These are phyloP conservation scores for Ptyas mucosa DNA, from an alignment of 2,113 vertebrate species.

Conservation along the genomic window DNA sequence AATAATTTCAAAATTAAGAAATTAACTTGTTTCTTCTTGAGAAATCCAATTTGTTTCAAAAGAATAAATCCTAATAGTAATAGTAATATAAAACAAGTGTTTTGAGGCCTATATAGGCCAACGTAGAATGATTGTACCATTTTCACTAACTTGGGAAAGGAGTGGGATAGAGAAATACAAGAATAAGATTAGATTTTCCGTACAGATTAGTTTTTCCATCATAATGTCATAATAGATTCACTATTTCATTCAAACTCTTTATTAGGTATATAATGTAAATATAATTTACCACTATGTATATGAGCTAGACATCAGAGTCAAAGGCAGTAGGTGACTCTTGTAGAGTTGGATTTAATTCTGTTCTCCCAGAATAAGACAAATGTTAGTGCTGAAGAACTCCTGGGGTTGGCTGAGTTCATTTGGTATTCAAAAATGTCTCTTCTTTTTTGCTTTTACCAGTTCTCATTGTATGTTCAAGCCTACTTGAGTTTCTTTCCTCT, in stretches of 20 bases:
- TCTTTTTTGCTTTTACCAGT: conserved; percentile 71
- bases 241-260: conserved; percentile 28
- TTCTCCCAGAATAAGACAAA: conserved; percentile 74
- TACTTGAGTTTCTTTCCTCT: conserved; percentile 90
- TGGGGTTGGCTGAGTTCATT: conserved; percentile 77
- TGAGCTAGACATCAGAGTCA: conserved; percentile 69
- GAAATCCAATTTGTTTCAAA: neutral
- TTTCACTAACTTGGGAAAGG: neutral
- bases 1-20: neutral
- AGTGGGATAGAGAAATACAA: neutral
- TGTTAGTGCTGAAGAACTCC: conserved; percentile 75
- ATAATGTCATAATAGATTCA: conserved; percentile 4
- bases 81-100: neutral
- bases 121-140: neutral
- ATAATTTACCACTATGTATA: neutral
- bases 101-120: neutral
- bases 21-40: neutral
- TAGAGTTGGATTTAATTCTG: conserved; percentile 59
- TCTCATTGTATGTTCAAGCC: conserved; percentile 81
- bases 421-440: conserved; percentile 76
- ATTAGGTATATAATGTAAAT: neutral
- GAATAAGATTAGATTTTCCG: too few relatives aligned
- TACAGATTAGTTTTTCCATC: neutral
- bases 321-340: conserved; percentile 68
- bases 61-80: neutral